A percentile compares a stretch with the other conserved stretches of the same genome.
Conservation (phyloP, 2,797 vertebrate species). For the Catostomus latipinnis region DNA sequence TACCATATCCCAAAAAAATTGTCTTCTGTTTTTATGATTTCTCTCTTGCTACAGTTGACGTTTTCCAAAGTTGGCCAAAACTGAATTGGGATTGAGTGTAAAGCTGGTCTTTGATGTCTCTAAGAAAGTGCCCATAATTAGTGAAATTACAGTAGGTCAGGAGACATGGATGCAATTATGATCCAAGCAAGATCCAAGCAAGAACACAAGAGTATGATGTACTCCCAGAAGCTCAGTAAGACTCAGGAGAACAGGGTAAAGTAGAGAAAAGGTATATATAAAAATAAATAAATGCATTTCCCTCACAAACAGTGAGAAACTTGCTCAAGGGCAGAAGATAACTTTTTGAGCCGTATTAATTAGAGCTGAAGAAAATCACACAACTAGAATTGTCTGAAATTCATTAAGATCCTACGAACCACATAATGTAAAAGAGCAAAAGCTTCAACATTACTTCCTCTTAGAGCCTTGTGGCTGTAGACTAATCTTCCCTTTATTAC, state of each 20-base stretch:
- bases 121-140: slow-evolving; percentile 48
- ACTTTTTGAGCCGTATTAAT: slow-evolving; percentile 36
- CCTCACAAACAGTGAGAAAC: background rate
- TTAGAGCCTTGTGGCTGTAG: slow-evolving; percentile 18
- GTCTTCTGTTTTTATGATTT: background rate
- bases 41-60: background rate
- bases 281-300: too few species aligned
- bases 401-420: slow-evolving; percentile 9
- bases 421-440: slow-evolving; percentile 20
- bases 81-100: slow-evolving; percentile 19
- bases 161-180: slow-evolving; percentile 24
- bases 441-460: background rate
- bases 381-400: slow-evolving; percentile 1
- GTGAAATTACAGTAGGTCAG: slow-evolving; percentile 38
- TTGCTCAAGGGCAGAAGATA: slow-evolving; percentile 35
- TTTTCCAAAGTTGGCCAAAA: slow-evolving; percentile 37
- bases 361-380: slow-evolving; percentile 19
- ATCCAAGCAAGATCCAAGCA: slow-evolving; percentile 34
- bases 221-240: slow-evolving; percentile 30
- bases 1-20: background rate
- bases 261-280: background rate
- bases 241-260: slow-evolving; percentile 31
- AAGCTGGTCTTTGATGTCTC: slow-evolving; percentile 44
- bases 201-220: slow-evolving; percentile 29
- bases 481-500: slow-evolving; percentile 39